These are phyloP conservation scores for Gortyna flavago DNA, from an alignment of 2,888 invertebrate genomes.

Conservation along the genomic window DNA sequence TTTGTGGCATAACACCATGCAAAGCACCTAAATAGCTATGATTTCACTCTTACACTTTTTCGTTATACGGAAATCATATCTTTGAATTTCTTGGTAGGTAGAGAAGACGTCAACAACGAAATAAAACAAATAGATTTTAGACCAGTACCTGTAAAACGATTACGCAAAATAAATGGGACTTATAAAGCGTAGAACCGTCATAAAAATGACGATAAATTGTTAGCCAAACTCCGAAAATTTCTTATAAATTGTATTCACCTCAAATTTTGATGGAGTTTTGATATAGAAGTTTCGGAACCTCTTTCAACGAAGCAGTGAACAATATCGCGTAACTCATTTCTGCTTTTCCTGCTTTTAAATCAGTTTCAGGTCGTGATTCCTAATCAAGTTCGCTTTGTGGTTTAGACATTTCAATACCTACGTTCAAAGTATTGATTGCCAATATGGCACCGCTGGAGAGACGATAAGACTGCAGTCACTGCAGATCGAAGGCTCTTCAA, in stretches of 20 bases:
- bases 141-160: not conserved
- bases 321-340: not conserved
- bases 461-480: not conserved
- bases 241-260: not conserved
- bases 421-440: not conserved
- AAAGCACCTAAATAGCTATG: not conserved
- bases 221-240: not conserved
- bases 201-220: not conserved
- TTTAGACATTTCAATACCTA: conserved; percentile 4
- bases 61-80: not conserved
- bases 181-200: not conserved
- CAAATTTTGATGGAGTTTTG: not conserved
- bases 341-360: not conserved
- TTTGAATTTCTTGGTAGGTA: not conserved
- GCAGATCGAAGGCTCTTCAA: not conserved
- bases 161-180: not conserved
- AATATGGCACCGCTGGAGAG: not conserved
- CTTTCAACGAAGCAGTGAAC: not conserved
- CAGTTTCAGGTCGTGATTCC: not conserved
- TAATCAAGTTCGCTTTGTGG: not conserved
- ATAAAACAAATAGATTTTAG: not conserved
- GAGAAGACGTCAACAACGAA: not conserved
- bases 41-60: not conserved
- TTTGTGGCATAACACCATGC: not conserved
- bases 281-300: not conserved